A percentile compares a stretch with the other conserved stretches of the same genome.
Evolutionary conservation across 2,888 invertebrate genomes (phyloP).

Genomic region (Archips xylosteana): DNA sequence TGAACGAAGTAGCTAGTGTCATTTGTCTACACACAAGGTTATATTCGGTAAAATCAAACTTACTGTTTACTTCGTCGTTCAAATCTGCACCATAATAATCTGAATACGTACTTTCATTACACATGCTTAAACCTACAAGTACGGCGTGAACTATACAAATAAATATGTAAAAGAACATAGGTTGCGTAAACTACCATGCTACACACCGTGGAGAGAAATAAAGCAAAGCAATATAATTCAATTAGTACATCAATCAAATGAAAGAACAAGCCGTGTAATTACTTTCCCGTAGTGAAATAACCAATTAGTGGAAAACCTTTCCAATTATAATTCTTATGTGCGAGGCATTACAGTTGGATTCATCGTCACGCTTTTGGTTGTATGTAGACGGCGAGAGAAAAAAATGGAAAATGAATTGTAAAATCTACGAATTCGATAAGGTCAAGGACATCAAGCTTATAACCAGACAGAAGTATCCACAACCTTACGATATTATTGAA

Average conservation of each 20-base stretch:
- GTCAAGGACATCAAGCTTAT: background rate
- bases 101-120: background rate
- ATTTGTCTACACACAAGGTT: background rate
- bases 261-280: slow-evolving; percentile 17
- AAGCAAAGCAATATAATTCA: slow-evolving; percentile 12
- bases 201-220: background rate
- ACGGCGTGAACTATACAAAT: background rate
- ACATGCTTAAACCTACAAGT: background rate
- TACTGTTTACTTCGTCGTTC: background rate
- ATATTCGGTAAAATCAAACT: background rate
- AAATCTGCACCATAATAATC: background rate
- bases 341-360: slow-evolving; percentile 2
- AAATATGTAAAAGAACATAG: background rate
- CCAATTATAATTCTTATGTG: slow-evolving; percentile 14
- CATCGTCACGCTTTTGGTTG: background rate
- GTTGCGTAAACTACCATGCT: background rate
- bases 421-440: background rate
- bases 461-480: too few relatives aligned
- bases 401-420: background rate
- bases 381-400: background rate
- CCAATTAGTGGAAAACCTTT: slow-evolving; percentile 28
- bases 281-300: slow-evolving; percentile 22
- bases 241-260: slow-evolving; percentile 25
- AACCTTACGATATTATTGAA: too few relatives aligned
- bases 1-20: too few relatives aligned